Evolutionary conservation across 92 coral and sea anemone genomes (phyloP).

Genomic region (Epizoanthus illoricatus): DNA sequence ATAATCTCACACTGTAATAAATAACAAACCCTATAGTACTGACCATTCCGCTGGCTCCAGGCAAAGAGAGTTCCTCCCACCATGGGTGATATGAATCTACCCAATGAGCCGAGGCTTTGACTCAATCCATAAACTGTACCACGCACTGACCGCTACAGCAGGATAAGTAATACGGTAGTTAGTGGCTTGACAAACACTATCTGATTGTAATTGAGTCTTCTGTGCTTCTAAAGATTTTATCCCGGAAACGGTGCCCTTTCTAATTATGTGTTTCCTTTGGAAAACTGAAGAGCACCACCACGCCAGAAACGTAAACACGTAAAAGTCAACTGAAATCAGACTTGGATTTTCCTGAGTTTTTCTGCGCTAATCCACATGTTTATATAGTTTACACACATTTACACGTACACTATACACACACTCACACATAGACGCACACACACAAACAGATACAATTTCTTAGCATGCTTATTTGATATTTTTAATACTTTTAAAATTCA

Average conservation of each 20-base stretch:
- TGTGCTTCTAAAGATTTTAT: neutral
- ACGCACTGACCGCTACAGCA: neutral
- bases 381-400: too few species aligned
- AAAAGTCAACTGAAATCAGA: too few species aligned
- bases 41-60: constrained; percentile 39
- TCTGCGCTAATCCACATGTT: too few species aligned
- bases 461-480: too few species aligned
- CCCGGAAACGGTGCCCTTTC: neutral
- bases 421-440: too few species aligned
- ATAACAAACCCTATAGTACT: neutral
- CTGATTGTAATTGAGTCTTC: neutral
- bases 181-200: neutral
- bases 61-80: constrained; percentile 32
- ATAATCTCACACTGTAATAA: neutral
- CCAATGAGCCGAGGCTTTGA: constrained; percentile 25
- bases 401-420: too few species aligned
- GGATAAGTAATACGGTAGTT: neutral
- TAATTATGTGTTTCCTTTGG: too few species aligned
- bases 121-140: constrained; percentile 32
- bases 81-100: constrained; percentile 25
- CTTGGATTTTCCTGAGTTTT: too few species aligned
- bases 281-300: too few species aligned
- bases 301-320: too few species aligned
- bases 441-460: too few species aligned
- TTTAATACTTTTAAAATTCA: too few species aligned